Evolutionary conservation across 2,888 invertebrate species (phyloP).

Genomic region (Pelosia muscerda): DNA sequence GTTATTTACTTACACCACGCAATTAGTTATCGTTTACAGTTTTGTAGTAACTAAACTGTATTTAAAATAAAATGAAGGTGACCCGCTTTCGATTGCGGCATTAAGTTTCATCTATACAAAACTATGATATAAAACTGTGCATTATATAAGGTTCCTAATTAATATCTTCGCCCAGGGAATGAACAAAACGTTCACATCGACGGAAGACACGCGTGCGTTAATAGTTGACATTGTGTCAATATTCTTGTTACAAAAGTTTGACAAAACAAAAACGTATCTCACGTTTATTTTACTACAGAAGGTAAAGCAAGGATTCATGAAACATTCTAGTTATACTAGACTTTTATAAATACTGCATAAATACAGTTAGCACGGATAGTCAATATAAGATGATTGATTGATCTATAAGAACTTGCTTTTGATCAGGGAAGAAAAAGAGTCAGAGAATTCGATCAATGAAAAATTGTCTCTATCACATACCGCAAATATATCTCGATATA

Average conservation of each 20-base stretch:
- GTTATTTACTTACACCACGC: background rate
- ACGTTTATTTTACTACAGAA: background rate
- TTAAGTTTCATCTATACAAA: background rate
- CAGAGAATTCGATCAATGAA: background rate
- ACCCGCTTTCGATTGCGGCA: conserved; percentile 1
- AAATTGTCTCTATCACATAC: background rate
- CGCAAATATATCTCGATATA: background rate
- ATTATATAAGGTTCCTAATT: background rate
- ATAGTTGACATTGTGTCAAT: background rate
- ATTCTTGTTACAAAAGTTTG: background rate
- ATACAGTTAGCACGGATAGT: too few relatives aligned
- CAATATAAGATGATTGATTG: too few relatives aligned
- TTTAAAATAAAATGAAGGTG: conserved; percentile 5
- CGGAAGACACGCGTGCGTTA: background rate
- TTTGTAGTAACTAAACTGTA: background rate
- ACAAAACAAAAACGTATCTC: background rate
- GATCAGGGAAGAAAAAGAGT: too few relatives aligned
- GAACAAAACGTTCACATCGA: background rate
- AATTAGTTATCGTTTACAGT: background rate
- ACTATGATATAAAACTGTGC: conserved; percentile 1
- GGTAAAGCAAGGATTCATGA: background rate
- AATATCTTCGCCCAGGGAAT: background rate
- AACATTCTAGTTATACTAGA: background rate
- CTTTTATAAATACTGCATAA: too few relatives aligned
- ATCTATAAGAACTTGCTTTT: too few relatives aligned